phyloP scores from a whole-genome alignment of 2,113 vertebrate genomes.

The Saccopteryx leptura region DNA sequence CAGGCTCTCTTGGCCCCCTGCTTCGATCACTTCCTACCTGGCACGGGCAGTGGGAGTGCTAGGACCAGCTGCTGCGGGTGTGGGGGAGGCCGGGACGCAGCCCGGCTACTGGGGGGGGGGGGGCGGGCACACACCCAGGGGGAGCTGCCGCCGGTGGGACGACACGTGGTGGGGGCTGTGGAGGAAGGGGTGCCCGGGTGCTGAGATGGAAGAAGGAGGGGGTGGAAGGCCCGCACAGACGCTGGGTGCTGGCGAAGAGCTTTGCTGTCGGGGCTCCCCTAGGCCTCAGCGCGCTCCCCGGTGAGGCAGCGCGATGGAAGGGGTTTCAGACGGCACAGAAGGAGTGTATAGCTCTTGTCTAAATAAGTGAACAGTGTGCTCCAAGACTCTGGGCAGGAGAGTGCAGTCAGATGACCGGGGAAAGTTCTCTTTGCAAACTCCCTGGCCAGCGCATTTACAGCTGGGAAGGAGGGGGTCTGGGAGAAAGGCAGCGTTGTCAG shows the following conservation, averaged over 20 bases:
- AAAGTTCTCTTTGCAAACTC: background rate
- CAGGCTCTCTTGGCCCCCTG: constrained; percentile 74
- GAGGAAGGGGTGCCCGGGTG: background rate
- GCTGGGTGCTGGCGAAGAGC: background rate
- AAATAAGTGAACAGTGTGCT: background rate
- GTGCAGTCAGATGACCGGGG: background rate
- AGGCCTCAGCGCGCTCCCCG: background rate
- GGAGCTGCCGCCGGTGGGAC: background rate
- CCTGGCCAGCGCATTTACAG: background rate
- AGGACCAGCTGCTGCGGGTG: background rate
- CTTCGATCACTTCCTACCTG: constrained; percentile 81
- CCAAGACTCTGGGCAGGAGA: background rate
- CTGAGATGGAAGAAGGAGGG: background rate
- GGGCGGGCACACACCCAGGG: background rate
- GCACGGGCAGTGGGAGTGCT: constrained; percentile 67
- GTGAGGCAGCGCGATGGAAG: background rate
- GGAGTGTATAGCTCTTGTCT: constrained; percentile 25
- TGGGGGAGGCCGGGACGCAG: background rate
- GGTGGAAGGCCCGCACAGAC: background rate
- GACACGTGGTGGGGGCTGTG: background rate
- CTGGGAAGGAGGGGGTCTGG: background rate
- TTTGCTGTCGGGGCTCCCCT: background rate
- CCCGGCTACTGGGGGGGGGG: constrained; percentile 24
- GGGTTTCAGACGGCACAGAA: background rate
- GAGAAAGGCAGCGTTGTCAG: background rate